These are phyloP conservation scores for Habropoda laboriosa DNA, from an alignment of 1,140 invertebrate species.

Conservation along the genomic window DNA sequence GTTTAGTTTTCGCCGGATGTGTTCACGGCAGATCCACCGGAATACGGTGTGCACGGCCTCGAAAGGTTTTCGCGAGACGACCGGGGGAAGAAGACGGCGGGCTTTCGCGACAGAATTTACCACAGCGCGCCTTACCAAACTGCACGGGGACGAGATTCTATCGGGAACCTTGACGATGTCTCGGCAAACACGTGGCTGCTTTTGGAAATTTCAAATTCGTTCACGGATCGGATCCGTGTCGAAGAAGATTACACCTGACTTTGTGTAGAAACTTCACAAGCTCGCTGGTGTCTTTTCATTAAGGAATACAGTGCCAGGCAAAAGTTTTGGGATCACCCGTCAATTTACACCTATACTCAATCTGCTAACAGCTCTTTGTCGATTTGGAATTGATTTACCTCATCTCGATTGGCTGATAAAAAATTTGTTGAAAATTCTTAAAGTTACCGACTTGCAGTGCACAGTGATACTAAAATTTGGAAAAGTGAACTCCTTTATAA, in stretches of 20 bases:
- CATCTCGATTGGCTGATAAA: too few relatives aligned
- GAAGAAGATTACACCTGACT: not conserved
- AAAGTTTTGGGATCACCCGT: too few relatives aligned
- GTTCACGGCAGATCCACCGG: conserved; percentile 75
- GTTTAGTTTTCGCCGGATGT: conserved; percentile 81
- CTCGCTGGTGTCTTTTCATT: too few relatives aligned
- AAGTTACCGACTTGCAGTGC: too few relatives aligned
- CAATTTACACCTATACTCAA: too few relatives aligned
- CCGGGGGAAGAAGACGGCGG: not conserved
- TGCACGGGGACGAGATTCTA: conserved; percentile 56
- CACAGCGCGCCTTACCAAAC: conserved; percentile 23
- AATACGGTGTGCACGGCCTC: conserved; percentile 59
- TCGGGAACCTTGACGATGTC: conserved; percentile 42
- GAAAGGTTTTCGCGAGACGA: conserved; percentile 40
- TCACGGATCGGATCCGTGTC: conserved; percentile 1
- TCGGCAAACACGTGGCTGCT: conserved; percentile 60
- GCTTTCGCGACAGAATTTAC: conserved; percentile 59
- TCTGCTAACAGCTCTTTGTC: too few relatives aligned
- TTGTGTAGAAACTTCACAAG: not conserved
- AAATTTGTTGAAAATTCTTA: too few relatives aligned
- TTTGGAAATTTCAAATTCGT: conserved; percentile 57
- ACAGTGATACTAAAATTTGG: too few relatives aligned
- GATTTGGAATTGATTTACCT: too few relatives aligned
- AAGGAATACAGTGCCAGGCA: too few relatives aligned
- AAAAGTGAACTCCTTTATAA: too few relatives aligned